Base-by-base conservation (phyloP, 2,888 invertebrate species). In the Petrolisthes manimaculis region DNA sequence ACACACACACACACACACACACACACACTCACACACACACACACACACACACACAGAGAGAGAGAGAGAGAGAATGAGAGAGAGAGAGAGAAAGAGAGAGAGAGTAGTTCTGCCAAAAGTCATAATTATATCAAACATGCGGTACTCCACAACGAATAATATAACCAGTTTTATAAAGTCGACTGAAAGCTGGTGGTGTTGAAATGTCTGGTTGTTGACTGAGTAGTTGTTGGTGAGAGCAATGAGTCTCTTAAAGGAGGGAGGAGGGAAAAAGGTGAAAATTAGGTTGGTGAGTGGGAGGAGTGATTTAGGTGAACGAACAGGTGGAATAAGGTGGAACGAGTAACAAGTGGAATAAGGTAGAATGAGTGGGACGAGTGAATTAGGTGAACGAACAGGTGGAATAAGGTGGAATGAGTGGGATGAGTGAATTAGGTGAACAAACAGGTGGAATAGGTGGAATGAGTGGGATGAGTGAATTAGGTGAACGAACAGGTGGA, bases 21-120 rank as follows among this genome's bases (percentile, higher is more conserved):
- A 69, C 81, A 56, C 81, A 81, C 81, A 81, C 61, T 56, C 80
- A 80, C 80, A 80, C 80, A 80, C 80, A 61, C 81, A 61, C 81
- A 61, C 61, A 61, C 24, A 75, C 8, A 75, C 37, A 24, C 24
- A 24, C 12, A 75, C 75, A 75, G 4, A 51, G 14, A 24, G 77
- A 77, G 51, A 77, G 24, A 21, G 4, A 77, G 51, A 77, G 51
- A 74, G 75, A 75, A 37, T 24, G 37, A 8, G 75, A 21, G 37
- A 37, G 37, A 24, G 75, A 75, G 6, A 75, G 5, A 75, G 24
- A 75, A 21, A 5, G 21, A 5, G 24, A 51, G 51, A 77, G 71
- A 24, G 51, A 4, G 24, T 77, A 75, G 37, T 12, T 75, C 24
- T 4, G 14, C 61, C 8, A 61, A 61, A 61, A 14, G 61, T 6